Conservation (phyloP, 2,797 vertebrate genomes). For the Tragopan temminckii region DNA sequence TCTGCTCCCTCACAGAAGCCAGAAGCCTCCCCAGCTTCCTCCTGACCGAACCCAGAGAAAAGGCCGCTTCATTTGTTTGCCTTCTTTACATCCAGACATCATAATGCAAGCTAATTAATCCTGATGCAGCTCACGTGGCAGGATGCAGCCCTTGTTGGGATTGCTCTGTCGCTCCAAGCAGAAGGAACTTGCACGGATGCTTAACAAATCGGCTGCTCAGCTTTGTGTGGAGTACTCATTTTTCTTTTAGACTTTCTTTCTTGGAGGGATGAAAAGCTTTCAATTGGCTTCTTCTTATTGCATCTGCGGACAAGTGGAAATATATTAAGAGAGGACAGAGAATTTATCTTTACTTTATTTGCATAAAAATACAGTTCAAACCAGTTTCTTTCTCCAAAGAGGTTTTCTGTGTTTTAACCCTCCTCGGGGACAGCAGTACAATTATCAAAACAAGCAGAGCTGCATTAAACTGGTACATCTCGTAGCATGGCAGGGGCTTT, state of each 20-base stretch:
- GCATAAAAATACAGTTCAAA: slow-evolving; percentile 69
- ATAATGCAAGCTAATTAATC: slow-evolving; percentile 64
- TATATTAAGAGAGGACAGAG: not conserved
- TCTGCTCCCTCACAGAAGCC: not conserved
- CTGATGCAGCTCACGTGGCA: not conserved
- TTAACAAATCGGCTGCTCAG: slow-evolving; percentile 64
- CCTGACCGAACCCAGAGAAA: not conserved
- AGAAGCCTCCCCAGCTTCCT: not conserved
- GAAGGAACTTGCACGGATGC: not conserved
- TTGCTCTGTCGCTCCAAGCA: slow-evolving; percentile 34
- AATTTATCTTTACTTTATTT: slow-evolving; percentile 63
- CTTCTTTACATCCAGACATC: not conserved
- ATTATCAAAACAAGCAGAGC: not conserved
- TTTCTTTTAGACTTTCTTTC: slow-evolving; percentile 61
- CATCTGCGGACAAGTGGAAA: not conserved
- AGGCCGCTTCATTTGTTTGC: slow-evolving; percentile 37
- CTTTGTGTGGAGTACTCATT: slow-evolving; percentile 52
- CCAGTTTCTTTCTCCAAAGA: slow-evolving; percentile 7
- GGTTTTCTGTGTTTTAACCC: slow-evolving; percentile 8
- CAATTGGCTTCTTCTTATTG: slow-evolving; percentile 31
- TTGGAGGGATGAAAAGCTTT: slow-evolving; percentile 39
- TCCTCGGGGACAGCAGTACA: not conserved
- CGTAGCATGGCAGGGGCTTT: not conserved
- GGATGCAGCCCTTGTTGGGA: not conserved
- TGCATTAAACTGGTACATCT: fast-evolving